Evolutionary conservation across 2,888 invertebrate genomes (phyloP).

Genomic region (Eupithecia subfuscata): DNA sequence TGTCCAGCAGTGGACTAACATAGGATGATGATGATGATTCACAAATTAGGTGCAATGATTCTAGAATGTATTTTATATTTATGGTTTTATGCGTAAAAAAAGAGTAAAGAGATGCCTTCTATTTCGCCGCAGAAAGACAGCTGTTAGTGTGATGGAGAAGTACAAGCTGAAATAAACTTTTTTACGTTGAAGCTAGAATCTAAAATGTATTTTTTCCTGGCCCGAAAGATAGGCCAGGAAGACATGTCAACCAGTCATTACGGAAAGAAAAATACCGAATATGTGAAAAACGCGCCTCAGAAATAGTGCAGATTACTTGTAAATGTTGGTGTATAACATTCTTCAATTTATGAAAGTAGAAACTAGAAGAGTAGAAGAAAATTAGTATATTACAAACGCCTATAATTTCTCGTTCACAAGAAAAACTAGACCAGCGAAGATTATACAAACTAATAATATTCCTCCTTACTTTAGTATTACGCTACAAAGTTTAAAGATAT

Average conservation of each 20-base stretch:
- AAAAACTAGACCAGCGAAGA: constrained; percentile 10
- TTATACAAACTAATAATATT: constrained; percentile 18
- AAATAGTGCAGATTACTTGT: neutral
- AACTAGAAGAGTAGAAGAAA: constrained; percentile 16
- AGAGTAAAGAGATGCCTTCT: neutral
- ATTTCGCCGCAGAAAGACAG: neutral
- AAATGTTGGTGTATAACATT: neutral
- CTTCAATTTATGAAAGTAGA: neutral
- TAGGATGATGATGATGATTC: too few relatives aligned
- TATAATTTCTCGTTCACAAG: constrained; percentile 18
- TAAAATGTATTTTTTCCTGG: too few relatives aligned
- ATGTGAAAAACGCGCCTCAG: neutral
- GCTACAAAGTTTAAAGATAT: constrained; percentile 49
- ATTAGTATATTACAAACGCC: constrained; percentile 25
- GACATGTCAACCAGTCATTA: neutral
- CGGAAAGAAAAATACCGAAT: neutral
- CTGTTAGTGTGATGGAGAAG: neutral
- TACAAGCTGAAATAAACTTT: neutral
- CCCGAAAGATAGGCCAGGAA: neutral
- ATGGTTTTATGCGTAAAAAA: too few relatives aligned
- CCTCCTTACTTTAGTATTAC: constrained; percentile 32
- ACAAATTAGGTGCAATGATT: neutral
- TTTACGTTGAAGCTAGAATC: neutral
- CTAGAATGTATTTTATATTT: neutral
- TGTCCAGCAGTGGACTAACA: too few relatives aligned